Evolutionary conservation across 2,797 vertebrate genomes (phyloP).

Genomic region (Salarias fasciatus): DNA sequence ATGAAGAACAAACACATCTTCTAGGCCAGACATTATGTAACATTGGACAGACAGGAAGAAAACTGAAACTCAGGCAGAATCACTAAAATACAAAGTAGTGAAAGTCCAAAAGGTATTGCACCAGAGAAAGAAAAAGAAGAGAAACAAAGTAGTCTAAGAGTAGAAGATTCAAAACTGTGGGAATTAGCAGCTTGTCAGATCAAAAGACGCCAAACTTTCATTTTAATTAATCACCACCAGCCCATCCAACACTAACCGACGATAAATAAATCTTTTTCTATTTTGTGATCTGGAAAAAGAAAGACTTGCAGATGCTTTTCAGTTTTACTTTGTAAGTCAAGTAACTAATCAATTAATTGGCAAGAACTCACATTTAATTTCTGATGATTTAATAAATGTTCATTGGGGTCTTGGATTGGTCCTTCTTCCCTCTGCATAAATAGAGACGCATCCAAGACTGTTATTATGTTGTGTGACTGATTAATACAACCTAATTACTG

Average conservation of each 20-base stretch:
- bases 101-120: no score
- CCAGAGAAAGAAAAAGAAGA: no score
- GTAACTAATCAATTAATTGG: not conserved
- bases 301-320: no score
- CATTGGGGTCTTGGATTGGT: not conserved
- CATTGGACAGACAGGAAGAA: no score
- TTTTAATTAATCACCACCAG: not conserved
- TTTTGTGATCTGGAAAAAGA: not conserved
- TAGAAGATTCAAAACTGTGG: no score
- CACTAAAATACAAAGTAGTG: no score
- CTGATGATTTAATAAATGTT: slow-evolving; percentile 15
- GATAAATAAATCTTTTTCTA: not conserved
- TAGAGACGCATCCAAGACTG: slow-evolving; percentile 20
- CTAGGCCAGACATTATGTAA: no score
- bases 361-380: not conserved
- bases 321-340: not conserved
- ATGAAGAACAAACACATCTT: no score
- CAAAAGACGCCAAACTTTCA: no score
- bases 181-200: no score
- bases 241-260: not conserved
- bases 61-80: no score
- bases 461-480: slow-evolving; percentile 44
- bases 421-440: slow-evolving; percentile 1
- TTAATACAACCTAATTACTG: slow-evolving; percentile 60
- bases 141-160: no score